Evolutionary conservation across 1,140 invertebrate genomes (phyloP), one percentile per base, ranked within the genome.

Genomic region (Goniozus legneri): DNA sequence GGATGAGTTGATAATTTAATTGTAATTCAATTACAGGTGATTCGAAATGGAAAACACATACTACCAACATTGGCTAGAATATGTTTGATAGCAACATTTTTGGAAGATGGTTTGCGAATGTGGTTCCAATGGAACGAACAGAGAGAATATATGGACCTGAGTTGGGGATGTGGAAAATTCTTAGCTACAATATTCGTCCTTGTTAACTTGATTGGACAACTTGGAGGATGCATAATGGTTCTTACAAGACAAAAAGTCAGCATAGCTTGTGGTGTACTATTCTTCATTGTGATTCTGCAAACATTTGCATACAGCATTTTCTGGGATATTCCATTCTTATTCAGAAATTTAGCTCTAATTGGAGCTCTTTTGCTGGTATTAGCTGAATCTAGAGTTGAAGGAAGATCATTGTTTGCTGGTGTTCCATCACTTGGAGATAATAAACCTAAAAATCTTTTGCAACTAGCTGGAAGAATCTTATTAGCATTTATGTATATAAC

Each of bases 401-500:
- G 91, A 14, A 84, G 89, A 62, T 95, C 91, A 60, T 76, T 99
- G 18, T 98, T 99, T 77, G 96, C 97, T 31, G 97, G 97, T n/a
- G 91, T 99, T 36, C 97, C 97, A 31, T 89, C 89, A 3, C 75
- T 98, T 21, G 95, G 88, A 33, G 93, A 98, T 54, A 99, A 99
- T 76, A 97, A 95, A 65, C 95, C 95, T 13, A 98, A 98, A 77
- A 96, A 92, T 61, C 94, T 97, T 70, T 81, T 99, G 65, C 95
- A 98, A 77, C 78, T 99, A 2, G 90, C 93, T 48, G 97, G 97
- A 19, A 83, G 97, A 54, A 87, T 98, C 49, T 81, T 99, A 12
- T 78, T 99, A 14, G 96, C 97, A 8, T 97, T 98, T 74, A 99
- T 99, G 97, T 99, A 99, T 72, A 84, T 98, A 51, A 98, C 96